phyloP scores from a whole-genome alignment of 2,888 invertebrate species.

The Lithophane leautieri region DNA sequence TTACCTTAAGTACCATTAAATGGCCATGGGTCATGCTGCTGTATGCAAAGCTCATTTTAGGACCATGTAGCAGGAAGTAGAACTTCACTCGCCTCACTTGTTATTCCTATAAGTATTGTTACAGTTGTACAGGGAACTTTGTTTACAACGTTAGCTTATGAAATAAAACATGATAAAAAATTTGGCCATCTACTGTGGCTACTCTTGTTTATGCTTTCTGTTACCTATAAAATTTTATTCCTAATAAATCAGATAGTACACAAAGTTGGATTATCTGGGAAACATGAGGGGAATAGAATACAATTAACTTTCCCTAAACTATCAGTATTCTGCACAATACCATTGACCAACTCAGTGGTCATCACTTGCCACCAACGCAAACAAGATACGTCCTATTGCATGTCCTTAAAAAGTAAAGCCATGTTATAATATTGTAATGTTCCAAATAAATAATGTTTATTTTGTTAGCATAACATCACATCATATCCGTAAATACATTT shows the following conservation, averaged over 20 bases:
- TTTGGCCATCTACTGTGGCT: background rate
- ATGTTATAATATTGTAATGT: background rate
- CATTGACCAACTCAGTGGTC: background rate
- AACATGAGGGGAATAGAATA: background rate
- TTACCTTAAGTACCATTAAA: background rate
- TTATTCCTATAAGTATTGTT: background rate
- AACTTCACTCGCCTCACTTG: background rate
- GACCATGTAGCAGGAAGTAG: slow-evolving; percentile 1
- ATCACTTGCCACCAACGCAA: background rate
- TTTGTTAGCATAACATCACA: background rate
- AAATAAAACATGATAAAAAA: slow-evolving; percentile 4
- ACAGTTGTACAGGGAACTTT: background rate
- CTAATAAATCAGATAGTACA: background rate
- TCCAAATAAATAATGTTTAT: slow-evolving; percentile 8
- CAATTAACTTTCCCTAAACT: background rate
- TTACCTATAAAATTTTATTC: background rate
- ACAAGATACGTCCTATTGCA: background rate
- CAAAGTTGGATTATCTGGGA: background rate
- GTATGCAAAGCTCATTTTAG: background rate
- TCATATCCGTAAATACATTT: background rate
- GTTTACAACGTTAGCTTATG: background rate
- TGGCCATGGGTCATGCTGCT: background rate
- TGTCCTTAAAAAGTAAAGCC: slow-evolving; percentile 1
- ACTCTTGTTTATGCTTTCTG: background rate
- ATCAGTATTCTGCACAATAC: background rate